Conservation (phyloP, 1,140 invertebrate species). For the Drosophila nigrodunni region DNA sequence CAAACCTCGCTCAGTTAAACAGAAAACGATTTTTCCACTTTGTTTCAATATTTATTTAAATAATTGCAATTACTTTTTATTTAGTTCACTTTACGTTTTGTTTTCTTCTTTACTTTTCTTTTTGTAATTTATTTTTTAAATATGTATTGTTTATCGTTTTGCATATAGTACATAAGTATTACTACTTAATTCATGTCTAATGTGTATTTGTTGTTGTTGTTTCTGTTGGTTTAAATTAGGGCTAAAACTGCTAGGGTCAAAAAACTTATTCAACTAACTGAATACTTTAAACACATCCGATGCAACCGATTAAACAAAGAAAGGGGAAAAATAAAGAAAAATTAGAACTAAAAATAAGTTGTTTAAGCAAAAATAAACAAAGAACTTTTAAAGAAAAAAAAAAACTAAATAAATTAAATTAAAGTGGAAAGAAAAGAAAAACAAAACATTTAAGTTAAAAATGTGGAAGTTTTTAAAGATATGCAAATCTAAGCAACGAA, state of each 20-base stretch:
- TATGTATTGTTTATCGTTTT: conserved; percentile 16
- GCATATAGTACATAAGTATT: conserved; percentile 47
- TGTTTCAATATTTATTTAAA: conserved; percentile 81
- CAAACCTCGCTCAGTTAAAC: background rate
- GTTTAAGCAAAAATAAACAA: conserved; percentile 6
- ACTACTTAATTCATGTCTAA: conserved; percentile 40
- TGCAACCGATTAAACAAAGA: background rate
- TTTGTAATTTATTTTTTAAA: conserved; percentile 14
- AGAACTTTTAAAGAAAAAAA: background rate
- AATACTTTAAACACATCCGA: conserved; percentile 50
- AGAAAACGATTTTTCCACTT: conserved; percentile 22
- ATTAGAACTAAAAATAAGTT: background rate
- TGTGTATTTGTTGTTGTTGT: conserved; percentile 43
- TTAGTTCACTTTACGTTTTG: conserved; percentile 52
- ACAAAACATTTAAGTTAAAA: conserved; percentile 4
- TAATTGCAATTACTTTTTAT: conserved; percentile 66
- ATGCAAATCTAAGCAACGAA: conserved; percentile 66
- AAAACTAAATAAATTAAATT: background rate
- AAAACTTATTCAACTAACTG: conserved; percentile 61
- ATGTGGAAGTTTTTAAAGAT: no score
- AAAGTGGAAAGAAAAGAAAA: background rate
- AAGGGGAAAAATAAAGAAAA: conserved; percentile 4
- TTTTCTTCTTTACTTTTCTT: conserved; percentile 29
- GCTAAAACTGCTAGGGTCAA: conserved; percentile 53
- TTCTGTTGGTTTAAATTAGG: conserved; percentile 40